Conservation (phyloP, 2,888 invertebrate genomes). For the Strigamia transsilvanica region DNA sequence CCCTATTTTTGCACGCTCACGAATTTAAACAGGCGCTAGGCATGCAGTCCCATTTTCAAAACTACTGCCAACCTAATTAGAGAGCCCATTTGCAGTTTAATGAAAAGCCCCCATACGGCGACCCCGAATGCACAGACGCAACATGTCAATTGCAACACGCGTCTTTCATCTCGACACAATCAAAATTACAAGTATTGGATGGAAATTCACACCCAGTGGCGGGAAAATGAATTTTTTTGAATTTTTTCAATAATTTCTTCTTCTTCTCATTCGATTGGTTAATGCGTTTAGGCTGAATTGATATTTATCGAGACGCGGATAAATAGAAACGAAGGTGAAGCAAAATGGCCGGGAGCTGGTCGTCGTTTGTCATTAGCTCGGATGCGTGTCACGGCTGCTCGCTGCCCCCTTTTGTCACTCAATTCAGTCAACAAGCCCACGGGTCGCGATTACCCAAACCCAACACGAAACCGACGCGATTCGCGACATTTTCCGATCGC, state of each 20-base stretch:
- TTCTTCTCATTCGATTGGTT: too few species aligned
- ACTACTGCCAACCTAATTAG: slow-evolving; percentile 1
- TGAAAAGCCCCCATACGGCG: neutral
- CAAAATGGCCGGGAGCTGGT: too few species aligned
- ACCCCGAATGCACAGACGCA: neutral
- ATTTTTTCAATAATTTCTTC: too few species aligned
- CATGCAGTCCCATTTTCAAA: slow-evolving; percentile 3
- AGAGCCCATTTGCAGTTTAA: slow-evolving; percentile 2
- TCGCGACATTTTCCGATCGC: too few species aligned
- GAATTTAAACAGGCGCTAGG: slow-evolving; percentile 3
- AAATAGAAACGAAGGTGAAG: too few species aligned
- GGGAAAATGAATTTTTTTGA: too few species aligned
- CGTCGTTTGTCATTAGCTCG: neutral
- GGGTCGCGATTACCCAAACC: neutral
- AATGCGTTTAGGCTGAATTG: neutral
- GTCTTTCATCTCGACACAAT: neutral
- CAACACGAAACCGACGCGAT: too few species aligned
- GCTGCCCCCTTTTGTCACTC: neutral
- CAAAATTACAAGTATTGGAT: too few species aligned
- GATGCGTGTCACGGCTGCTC: neutral
- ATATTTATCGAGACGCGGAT: neutral
- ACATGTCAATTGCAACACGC: slow-evolving; percentile 8
- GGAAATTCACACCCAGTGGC: too few species aligned
- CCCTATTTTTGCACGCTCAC: slow-evolving; percentile 8
- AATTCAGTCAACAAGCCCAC: neutral